These are phyloP conservation scores for Drosophila kokeensis DNA, from an alignment of 2,888 invertebrate genomes.

Conservation along the genomic window DNA sequence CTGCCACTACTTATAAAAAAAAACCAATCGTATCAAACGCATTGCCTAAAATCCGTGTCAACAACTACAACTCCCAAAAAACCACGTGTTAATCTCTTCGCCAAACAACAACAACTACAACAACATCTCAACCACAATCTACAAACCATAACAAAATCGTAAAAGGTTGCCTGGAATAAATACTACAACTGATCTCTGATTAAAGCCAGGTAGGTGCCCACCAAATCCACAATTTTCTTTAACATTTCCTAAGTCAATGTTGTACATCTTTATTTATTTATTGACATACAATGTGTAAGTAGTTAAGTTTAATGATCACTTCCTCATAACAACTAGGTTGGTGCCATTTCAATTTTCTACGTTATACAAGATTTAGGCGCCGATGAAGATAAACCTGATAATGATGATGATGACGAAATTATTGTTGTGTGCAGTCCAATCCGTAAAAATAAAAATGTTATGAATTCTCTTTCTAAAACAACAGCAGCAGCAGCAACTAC, in stretches of 20 bases:
- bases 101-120: conserved; percentile 65
- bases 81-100: conserved; percentile 85
- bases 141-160: conserved; percentile 72
- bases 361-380: conserved; percentile 26
- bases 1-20: conserved; percentile 73
- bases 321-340: conserved; percentile 57
- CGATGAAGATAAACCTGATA: conserved; percentile 9
- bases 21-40: conserved; percentile 47
- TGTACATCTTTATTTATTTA: conserved; percentile 9
- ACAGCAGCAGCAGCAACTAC: background rate
- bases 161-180: conserved; percentile 85
- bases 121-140: conserved; percentile 75
- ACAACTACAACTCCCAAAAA: conserved; percentile 78
- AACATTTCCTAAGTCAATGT: conserved; percentile 18
- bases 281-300: background rate
- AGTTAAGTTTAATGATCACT: conserved; percentile 21
- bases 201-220: conserved; percentile 81
- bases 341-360: conserved; percentile 49
- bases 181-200: conserved; percentile 85
- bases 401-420: conserved; percentile 62
- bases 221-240: conserved; percentile 18
- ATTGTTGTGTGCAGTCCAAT: conserved; percentile 69
- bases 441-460: conserved; percentile 13
- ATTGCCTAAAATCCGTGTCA: conserved; percentile 78
- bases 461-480: background rate